Evolutionary conservation across 2,113 vertebrate genomes (phyloP), one percentile per base, ranked within the genome.

Genomic region (Dolichallabes microphthalmus): DNA sequence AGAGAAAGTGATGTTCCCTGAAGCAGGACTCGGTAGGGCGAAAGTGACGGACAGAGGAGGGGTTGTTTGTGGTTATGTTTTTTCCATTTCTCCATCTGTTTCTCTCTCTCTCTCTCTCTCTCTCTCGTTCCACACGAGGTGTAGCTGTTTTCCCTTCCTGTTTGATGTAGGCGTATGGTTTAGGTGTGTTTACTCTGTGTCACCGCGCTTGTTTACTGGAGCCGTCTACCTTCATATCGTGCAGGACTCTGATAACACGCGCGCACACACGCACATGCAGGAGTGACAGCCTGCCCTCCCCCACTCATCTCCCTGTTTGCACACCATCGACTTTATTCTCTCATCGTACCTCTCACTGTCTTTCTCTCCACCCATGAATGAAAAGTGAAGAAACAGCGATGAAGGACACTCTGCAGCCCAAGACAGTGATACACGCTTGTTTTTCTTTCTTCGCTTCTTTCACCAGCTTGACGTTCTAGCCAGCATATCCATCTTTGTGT

Each of bases 121-220:
- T 53, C n/a, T 68, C 61, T 27, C 12, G 32, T 39, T 53, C 79
- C 68, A 68, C 15, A 32, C 27, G n/a, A 75, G 25, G 64, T 63
- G 64, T 45, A 71, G 55, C 53, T 30, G 66, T 74, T 52, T 69
- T 75, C 39, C 52, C 61, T n/a, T 77, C 45, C 68, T 58, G 80
- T 78, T 58, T 78, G 73, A 32, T 50, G 81, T 73, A 55, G 35
- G 25, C 27, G 14, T 82, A 58, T 61, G 71, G 25, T 60, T 74
- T 80, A 61, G 68, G 22, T 39, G 68, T 68, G 84, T 85, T 87
- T 87, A 76, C 86, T 87, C 79, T 82, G 88, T 76, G 57, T 79
- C 85, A 80, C 71, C 60, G 64, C 53, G 52, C 69, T 78, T 89
- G 86, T 89, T 87, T 85, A 81, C 83, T 83, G 85, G 85, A 86